phyloP scores from a whole-genome alignment of 2,113 vertebrate genomes.

The Dissostichus mawsoni region DNA sequence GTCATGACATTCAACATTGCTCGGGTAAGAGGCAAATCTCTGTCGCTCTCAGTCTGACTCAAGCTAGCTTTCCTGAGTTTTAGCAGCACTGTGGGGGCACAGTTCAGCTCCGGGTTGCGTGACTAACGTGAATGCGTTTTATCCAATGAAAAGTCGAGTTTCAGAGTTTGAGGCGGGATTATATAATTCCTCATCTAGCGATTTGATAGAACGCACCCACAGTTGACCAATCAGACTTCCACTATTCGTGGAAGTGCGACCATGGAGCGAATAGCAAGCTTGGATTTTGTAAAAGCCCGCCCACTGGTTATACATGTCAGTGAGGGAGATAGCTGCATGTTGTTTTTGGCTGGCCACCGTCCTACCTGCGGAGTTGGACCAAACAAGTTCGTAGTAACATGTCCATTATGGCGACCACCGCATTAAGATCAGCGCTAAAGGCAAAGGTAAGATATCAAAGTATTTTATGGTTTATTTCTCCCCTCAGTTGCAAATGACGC shows the following conservation, averaged over 20 bases:
- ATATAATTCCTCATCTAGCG: rapidly evolving
- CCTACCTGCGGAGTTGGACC: constrained; percentile 1
- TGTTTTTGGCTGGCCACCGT: constrained; percentile 13
- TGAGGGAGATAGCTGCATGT: neutral
- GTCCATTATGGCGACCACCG: constrained; percentile 76
- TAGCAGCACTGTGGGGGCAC: neutral
- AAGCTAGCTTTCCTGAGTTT: neutral
- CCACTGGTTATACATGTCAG: constrained; percentile 13
- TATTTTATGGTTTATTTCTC: neutral
- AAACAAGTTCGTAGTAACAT: neutral
- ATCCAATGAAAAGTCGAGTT: constrained; percentile 39
- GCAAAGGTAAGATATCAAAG: constrained; percentile 72
- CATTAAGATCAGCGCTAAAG: constrained; percentile 75
- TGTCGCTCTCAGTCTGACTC: too few relatives aligned
- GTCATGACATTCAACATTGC: neutral
- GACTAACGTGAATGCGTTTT: neutral
- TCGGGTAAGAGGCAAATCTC: neutral
- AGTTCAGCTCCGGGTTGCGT: constrained; percentile 17
- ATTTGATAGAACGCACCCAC: constrained; percentile 1
- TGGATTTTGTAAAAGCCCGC: constrained; percentile 20
- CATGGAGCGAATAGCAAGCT: constrained; percentile 25
- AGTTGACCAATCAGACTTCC: constrained; percentile 26
- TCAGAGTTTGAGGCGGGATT: constrained; percentile 4
- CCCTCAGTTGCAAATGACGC: neutral
- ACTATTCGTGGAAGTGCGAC: neutral